A percentile compares a stretch with the other conserved stretches of the same genome.
phyloP scores from a whole-genome alignment of 2,888 invertebrate genomes.

The Dyspetes luteomarginatus region DNA sequence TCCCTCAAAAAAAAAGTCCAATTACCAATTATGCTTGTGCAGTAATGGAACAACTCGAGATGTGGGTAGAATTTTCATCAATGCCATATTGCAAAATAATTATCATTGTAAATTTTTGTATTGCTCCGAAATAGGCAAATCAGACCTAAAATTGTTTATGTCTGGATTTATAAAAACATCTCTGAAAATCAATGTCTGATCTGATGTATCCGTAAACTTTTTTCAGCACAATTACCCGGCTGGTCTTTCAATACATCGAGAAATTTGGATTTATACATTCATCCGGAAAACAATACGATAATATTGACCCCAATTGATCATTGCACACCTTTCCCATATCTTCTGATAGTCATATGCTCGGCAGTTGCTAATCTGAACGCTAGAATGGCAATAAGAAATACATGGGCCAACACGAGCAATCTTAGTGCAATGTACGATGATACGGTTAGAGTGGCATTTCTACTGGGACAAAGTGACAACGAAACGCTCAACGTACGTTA shows the following conservation, averaged over 20 bases:
- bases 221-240: constrained; percentile 84
- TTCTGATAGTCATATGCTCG: constrained; percentile 91
- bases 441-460: constrained; percentile 84
- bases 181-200: not conserved
- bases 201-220: too few species aligned
- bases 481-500: constrained; percentile 84
- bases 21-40: not conserved
- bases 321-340: constrained; percentile 85
- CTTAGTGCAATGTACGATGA: constrained; percentile 81
- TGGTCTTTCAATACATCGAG: constrained; percentile 91
- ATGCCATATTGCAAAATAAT: not conserved
- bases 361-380: constrained; percentile 88
- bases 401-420: constrained; percentile 87
- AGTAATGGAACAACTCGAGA: not conserved
- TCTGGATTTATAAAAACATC: not conserved
- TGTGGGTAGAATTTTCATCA: too few species aligned
- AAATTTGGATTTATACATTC: constrained; percentile 89
- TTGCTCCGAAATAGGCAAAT: not conserved
- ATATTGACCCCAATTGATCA: constrained; percentile 86
- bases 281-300: constrained; percentile 88
- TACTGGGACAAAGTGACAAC: constrained; percentile 87
- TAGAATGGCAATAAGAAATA: constrained; percentile 88
- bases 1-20: not conserved
- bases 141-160: not conserved
- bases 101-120: not conserved